phyloP scores from a whole-genome alignment of 2,113 vertebrate genomes.

The Erythrolamprus reginae region DNA sequence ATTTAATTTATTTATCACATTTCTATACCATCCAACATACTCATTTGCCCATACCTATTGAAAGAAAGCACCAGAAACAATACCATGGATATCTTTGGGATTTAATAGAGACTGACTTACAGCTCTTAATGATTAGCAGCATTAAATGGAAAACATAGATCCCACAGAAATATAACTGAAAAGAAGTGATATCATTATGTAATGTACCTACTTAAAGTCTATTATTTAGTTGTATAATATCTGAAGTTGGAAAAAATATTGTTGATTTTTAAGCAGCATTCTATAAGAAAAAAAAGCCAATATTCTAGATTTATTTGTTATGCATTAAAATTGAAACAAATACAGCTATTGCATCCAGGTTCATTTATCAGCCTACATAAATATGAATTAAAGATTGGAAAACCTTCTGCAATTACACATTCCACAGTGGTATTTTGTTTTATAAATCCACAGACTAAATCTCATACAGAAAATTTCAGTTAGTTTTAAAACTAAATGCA shows the following conservation, averaged over 20 bases:
- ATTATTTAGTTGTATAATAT: neutral
- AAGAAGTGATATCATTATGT: neutral
- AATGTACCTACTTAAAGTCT: neutral
- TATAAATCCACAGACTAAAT: neutral
- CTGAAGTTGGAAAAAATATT: neutral
- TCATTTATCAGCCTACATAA: neutral
- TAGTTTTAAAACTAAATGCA: neutral
- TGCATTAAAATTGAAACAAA: neutral
- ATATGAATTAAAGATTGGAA: neutral
- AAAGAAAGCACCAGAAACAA: neutral
- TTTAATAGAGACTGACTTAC: neutral
- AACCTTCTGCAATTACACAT: neutral
- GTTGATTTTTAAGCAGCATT: neutral
- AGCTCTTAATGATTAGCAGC: neutral
- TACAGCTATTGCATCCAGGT: neutral
- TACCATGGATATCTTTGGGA: neutral
- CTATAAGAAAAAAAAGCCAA: neutral
- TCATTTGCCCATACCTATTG: neutral
- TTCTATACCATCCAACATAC: neutral
- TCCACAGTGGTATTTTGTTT: neutral
- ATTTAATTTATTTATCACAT: neutral
- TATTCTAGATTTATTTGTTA: neutral
- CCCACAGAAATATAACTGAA: neutral
- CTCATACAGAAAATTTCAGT: neutral
- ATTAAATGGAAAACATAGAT: constrained; percentile 3